A percentile compares a stretch with the other conserved stretches of the same genome.
Evolutionary conservation across 2,888 invertebrate genomes (phyloP).

Genomic region (Epinotia ramella): DNA sequence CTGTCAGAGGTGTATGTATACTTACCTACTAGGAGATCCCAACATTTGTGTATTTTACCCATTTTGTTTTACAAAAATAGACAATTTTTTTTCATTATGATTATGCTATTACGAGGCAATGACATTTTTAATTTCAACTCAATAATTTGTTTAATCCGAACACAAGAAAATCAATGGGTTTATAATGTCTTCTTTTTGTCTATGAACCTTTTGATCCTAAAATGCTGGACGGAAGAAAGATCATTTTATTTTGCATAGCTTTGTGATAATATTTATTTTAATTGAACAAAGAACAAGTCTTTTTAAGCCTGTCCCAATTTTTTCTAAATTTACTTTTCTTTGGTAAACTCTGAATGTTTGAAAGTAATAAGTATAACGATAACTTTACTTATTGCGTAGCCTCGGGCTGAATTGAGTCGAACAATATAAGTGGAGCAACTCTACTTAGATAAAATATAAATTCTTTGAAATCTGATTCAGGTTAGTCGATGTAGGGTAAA

Average conservation of each 20-base stretch:
- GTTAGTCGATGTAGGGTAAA: neutral
- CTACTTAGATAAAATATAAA: slow-evolving; percentile 24
- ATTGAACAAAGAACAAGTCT: slow-evolving; percentile 7
- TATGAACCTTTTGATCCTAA: too few relatives aligned
- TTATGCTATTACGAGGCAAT: too few relatives aligned
- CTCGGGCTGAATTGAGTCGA: slow-evolving; percentile 24
- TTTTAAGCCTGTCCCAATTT: neutral
- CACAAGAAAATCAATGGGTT: too few relatives aligned
- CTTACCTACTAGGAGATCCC: too few relatives aligned
- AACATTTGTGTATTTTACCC: too few relatives aligned
- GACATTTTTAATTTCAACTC: too few relatives aligned
- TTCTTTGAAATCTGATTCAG: slow-evolving; percentile 27
- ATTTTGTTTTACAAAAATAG: too few relatives aligned
- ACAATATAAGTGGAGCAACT: slow-evolving; percentile 35
- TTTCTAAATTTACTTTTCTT: slow-evolving; percentile 8
- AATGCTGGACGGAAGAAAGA: too few relatives aligned
- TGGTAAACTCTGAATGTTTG: slow-evolving; percentile 12
- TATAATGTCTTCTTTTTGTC: too few relatives aligned
- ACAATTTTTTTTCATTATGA: too few relatives aligned
- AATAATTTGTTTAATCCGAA: too few relatives aligned
- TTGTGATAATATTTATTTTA: slow-evolving; percentile 5
- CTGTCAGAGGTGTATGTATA: too few relatives aligned
- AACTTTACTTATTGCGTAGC: slow-evolving; percentile 36
- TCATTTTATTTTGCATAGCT: neutral
- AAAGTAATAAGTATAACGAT: slow-evolving; percentile 29